phyloP scores from a whole-genome alignment of 1,140 invertebrate genomes.

The Leptonema lineaticorne region DNA sequence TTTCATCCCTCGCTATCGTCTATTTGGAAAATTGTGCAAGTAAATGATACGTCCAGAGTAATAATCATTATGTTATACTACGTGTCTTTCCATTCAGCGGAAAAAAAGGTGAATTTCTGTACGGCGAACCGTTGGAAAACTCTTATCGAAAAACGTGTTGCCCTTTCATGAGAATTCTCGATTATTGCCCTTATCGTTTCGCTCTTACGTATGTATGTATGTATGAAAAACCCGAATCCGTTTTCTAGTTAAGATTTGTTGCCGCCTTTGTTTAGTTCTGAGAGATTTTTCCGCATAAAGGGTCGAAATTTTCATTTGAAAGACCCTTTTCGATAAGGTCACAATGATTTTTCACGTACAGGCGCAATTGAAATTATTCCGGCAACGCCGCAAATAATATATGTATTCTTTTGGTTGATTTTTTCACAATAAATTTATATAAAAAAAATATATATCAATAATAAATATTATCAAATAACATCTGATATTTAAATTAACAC shows the following conservation, averaged over 20 bases:
- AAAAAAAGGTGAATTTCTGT: not conserved
- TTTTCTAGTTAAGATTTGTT: not conserved
- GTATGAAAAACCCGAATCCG: not conserved
- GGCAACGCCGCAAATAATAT: no score
- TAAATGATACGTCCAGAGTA: slow-evolving; percentile 8
- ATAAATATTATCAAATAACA: no score
- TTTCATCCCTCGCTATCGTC: no score
- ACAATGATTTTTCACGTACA: no score
- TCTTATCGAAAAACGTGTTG: slow-evolving; percentile 7
- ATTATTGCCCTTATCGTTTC: not conserved
- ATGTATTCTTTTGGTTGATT: no score
- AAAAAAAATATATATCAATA: no score
- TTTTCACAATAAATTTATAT: no score
- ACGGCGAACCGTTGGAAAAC: not conserved
- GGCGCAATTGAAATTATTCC: no score
- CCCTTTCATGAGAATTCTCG: not conserved
- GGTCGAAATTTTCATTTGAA: not conserved
- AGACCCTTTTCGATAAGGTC: no score
- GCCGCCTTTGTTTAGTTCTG: not conserved
- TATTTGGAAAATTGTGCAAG: slow-evolving; percentile 5
- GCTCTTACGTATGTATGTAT: no score
- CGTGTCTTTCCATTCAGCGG: not conserved
- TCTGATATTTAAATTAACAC: no score
- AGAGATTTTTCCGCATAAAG: not conserved
- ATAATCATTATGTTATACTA: slow-evolving; percentile 7